These are phyloP conservation scores for Xylota sylvarum DNA, from an alignment of 2,888 invertebrate genomes.

Conservation along the genomic window DNA sequence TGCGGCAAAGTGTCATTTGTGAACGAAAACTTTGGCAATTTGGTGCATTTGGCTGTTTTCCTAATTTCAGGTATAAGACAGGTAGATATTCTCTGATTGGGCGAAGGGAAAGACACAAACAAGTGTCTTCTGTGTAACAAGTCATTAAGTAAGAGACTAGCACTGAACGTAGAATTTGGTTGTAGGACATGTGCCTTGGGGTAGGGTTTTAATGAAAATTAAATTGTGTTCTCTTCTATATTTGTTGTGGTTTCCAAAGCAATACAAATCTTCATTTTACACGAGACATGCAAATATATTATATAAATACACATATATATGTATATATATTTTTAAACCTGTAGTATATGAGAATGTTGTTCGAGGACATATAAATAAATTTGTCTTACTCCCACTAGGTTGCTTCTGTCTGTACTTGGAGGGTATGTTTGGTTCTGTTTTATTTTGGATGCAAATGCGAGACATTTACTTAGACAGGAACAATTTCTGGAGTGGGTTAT, in stretches of 20 bases:
- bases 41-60: slow-evolving; percentile 58
- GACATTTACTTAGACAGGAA: no score
- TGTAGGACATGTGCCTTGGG: background rate
- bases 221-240: background rate
- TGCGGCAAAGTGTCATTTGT: slow-evolving; percentile 51
- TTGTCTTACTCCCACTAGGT: no score
- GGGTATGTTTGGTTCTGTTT: no score
- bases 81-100: background rate
- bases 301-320: no score
- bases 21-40: slow-evolving; percentile 63
- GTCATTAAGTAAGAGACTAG: background rate
- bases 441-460: no score
- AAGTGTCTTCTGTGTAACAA: slow-evolving; percentile 8
- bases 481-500: no score
- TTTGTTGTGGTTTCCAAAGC: background rate
- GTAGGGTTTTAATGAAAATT: slow-evolving; percentile 24
- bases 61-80: slow-evolving; percentile 35
- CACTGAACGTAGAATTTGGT: background rate
- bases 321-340: no score
- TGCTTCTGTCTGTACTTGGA: no score
- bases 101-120: slow-evolving; percentile 4
- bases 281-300: no score
- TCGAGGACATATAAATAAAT: no score
- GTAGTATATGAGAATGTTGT: no score
- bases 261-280: background rate